A percentile compares a stretch with the other conserved stretches of the same genome.
Evolutionary conservation across 1,140 invertebrate genomes (phyloP).

Genomic region (Copidosoma floridanum): DNA sequence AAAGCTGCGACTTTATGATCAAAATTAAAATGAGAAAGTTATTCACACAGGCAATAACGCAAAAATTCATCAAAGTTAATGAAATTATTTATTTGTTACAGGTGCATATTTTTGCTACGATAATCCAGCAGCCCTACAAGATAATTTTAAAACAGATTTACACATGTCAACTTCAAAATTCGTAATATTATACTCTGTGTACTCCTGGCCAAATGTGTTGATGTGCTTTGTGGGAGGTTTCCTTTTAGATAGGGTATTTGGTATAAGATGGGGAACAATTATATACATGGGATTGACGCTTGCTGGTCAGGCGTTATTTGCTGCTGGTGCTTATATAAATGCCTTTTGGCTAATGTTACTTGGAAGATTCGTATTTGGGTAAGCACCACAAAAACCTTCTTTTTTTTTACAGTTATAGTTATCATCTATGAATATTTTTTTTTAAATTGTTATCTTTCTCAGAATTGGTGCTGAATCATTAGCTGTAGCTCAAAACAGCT

Average conservation of each 20-base stretch:
- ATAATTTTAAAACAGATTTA: conserved; percentile 83
- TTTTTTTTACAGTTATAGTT: conserved; percentile 14
- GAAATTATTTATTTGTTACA: conserved; percentile 52
- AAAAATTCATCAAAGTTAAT: too few species aligned
- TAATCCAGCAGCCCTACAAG: conserved; percentile 88
- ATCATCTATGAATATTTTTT: not conserved
- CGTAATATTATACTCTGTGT: conserved; percentile 88
- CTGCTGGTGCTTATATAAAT: conserved; percentile 77
- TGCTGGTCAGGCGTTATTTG: conserved; percentile 85
- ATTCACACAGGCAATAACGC: too few species aligned
- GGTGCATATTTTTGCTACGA: conserved; percentile 99
- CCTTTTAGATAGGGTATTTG: conserved; percentile 91
- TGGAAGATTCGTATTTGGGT: conserved; percentile 97
- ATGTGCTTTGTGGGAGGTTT: conserved; percentile 95
- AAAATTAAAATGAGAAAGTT: too few species aligned
- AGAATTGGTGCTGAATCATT: conserved; percentile 95
- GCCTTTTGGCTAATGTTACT: conserved; percentile 87
- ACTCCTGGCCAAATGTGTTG: conserved; percentile 97
- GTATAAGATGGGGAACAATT: conserved; percentile 87
- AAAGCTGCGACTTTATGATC: too few species aligned
- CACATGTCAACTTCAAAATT: conserved; percentile 79
- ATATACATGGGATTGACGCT: conserved; percentile 85
- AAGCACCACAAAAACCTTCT: conserved; percentile 42
- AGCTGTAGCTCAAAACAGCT: conserved; percentile 96
- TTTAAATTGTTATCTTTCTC: conserved; percentile 40